These are phyloP conservation scores for Halcyon malimbica DNA, from an alignment of 2,113 vertebrate genomes.

Conservation along the genomic window DNA sequence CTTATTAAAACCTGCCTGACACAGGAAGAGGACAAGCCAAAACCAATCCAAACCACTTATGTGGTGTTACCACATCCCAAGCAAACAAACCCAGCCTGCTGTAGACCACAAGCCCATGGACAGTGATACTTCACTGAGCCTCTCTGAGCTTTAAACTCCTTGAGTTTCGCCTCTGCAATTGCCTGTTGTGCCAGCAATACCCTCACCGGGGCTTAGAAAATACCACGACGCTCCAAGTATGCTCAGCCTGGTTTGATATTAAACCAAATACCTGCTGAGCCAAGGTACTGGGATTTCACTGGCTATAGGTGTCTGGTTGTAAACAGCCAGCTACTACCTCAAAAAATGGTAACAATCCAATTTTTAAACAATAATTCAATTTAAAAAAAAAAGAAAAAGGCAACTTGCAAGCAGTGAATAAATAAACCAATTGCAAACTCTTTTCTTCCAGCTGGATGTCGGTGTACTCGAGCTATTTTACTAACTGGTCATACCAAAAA, in stretches of 20 bases:
- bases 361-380: background rate
- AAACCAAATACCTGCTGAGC: background rate
- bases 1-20: background rate
- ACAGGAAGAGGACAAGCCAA: background rate
- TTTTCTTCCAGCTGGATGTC: background rate
- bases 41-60: background rate
- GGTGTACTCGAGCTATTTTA: background rate
- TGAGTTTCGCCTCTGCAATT: background rate
- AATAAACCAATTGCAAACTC: background rate
- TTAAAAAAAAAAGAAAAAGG: background rate
- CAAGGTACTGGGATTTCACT: background rate
- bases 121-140: background rate
- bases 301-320: fast-evolving
- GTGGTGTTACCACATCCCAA: background rate
- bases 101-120: fast-evolving
- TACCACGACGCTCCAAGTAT: fast-evolving
- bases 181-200: background rate
- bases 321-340: background rate
- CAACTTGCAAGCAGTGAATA: background rate
- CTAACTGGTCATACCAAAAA: background rate
- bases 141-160: background rate
- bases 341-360: background rate
- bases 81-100: background rate
- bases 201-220: background rate
- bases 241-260: background rate